Conservation (phyloP, 2,888 invertebrate species). For the Trichopria drosophilae region DNA sequence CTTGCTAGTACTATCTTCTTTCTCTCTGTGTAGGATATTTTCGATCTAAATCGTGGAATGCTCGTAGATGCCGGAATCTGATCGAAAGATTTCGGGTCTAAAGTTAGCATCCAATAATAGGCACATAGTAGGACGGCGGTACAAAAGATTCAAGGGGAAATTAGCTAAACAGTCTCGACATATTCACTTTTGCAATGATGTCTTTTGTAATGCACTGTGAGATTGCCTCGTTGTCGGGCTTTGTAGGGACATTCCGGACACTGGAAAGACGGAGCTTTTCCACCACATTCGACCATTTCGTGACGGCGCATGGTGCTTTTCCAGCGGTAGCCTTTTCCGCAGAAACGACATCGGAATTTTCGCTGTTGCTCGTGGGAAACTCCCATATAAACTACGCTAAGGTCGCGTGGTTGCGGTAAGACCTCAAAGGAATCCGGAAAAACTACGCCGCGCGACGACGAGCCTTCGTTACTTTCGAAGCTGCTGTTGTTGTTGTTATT, state of each 20-base stretch:
- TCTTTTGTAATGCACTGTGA: conserved; percentile 11
- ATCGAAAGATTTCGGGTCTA: too few species aligned
- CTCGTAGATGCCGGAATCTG: too few species aligned
- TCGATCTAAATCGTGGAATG: too few species aligned
- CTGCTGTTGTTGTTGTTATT: conserved; percentile 14
- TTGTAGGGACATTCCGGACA: conserved; percentile 14
- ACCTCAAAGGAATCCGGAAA: conserved; percentile 15
- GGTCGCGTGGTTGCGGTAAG: conserved; percentile 6
- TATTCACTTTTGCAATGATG: conserved; percentile 8
- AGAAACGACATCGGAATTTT: conserved; percentile 9
- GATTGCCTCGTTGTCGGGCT: conserved; percentile 6
- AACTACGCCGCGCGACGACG: conserved; percentile 9
- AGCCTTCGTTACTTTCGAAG: conserved; percentile 8
- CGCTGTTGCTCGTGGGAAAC: conserved; percentile 6
- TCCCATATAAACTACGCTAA: conserved; percentile 3
- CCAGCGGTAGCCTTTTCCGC: conserved; percentile 12
- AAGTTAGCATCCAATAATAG: too few species aligned
- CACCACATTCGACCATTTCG: conserved; percentile 15
- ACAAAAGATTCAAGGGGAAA: too few species aligned
- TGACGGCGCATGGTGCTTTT: conserved; percentile 12
- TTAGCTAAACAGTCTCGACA: conserved; percentile 4
- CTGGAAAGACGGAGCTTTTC: conserved; percentile 10
- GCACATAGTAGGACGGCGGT: too few species aligned
- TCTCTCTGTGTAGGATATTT: too few species aligned
- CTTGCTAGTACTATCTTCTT: too few species aligned